Base-by-base conservation (phyloP, 2,113 vertebrate species). In the Istiophorus platypterus region DNA sequence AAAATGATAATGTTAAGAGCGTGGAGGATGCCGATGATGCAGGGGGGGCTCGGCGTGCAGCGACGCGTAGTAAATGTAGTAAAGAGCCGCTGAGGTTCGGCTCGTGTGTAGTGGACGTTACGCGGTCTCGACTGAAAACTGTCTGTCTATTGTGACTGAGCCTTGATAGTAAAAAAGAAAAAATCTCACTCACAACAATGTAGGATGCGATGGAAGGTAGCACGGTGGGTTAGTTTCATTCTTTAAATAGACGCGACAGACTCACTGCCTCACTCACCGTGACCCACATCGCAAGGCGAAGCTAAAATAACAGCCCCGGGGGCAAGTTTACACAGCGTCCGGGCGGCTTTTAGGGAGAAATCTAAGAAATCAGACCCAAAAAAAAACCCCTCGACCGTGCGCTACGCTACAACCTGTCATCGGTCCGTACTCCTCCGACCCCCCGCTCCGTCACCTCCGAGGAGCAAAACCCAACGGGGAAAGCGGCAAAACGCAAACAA, bases 91-190 rank as follows among this genome's bases (percentile, higher is more conserved):
- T 57, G 59, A 7, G 65, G 26, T 0, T 18, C 34, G 45, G 22
- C 56, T 76, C 82, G n/a, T 67, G 89, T 59, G 82, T 69, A 39
- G 68, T 76, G 68, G 71, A 85, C 79, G 81, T 22, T 62, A 47
- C 83, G 39, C 37, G 34, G 77, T 81, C 57, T 83, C 78, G 22
- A 71, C 54, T 49, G 54, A 79, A 18, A 85, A 67, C 81, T n/a
- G n/a, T n/a, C n/a, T n/a, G n/a, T n/a, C n/a, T 83, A 86, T 85
- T 80, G 88, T 72, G 83, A 67, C 82, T 76, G 78, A 9, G 71
- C 78, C 64, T 80, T 90, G 72, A 85, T 90, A 93, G 89, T 93
- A 91, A 93, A 52, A 92, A 91, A 93, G 89, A 92, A 91, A 93
- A 52, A 92, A 91, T 59, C 87, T 82, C 76, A 90, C 85, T 90